These are phyloP conservation scores for Eupithecia tripunctaria DNA, from an alignment of 2,888 invertebrate species.

Conservation along the genomic window DNA sequence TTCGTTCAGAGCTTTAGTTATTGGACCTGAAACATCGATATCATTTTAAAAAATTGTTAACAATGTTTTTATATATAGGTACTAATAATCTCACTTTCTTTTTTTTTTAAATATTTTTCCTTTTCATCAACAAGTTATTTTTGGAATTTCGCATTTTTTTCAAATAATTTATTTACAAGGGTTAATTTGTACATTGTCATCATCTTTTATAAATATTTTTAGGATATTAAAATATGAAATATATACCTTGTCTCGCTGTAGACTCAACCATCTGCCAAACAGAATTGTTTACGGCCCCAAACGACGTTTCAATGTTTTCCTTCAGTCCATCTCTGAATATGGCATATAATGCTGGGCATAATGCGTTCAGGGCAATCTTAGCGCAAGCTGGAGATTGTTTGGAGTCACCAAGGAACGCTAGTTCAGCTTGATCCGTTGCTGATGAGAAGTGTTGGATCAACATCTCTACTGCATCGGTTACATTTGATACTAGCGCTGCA, in stretches of 20 bases:
- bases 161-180: no score
- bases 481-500: constrained; percentile 88
- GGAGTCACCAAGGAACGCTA: constrained; percentile 85
- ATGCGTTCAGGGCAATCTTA: constrained; percentile 88
- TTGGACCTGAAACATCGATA: constrained; percentile 82
- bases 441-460: constrained; percentile 89
- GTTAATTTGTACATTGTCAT: neutral
- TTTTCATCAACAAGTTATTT: neutral
- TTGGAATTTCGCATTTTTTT: no score
- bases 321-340: constrained; percentile 93
- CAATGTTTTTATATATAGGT: neutral
- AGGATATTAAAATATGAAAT: neutral
- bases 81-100: no score
- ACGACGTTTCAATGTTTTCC: constrained; percentile 91
- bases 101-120: neutral
- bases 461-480: constrained; percentile 90
- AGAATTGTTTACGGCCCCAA: constrained; percentile 93
- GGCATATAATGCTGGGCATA: constrained; percentile 93
- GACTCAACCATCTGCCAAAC: constrained; percentile 96
- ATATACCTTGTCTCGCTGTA: constrained; percentile 90
- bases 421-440: constrained; percentile 86
- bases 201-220: neutral
- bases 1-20: constrained; percentile 93
- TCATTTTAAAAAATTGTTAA: neutral
- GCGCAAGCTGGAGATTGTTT: constrained; percentile 87